Conservation (phyloP, 1,140 invertebrate genomes). For the Drosophila micromelanica region DNA sequence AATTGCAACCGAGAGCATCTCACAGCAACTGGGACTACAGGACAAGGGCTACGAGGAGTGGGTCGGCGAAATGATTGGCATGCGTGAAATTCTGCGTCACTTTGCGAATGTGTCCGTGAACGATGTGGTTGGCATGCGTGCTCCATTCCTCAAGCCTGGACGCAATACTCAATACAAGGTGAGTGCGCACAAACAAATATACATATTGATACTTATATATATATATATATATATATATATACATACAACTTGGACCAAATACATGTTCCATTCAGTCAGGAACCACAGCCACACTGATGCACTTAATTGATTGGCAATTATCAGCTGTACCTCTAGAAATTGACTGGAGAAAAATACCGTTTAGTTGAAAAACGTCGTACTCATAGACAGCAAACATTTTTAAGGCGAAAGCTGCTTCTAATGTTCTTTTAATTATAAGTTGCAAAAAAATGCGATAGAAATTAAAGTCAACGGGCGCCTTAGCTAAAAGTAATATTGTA, state of each 20-base stretch:
- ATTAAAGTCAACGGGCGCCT: no score
- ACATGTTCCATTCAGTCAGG: background rate
- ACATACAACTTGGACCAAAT: background rate
- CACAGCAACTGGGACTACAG: constrained; percentile 92
- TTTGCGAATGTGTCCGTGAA: constrained; percentile 93
- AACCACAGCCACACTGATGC: constrained; percentile 13
- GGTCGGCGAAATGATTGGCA: constrained; percentile 96
- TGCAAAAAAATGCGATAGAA: no score
- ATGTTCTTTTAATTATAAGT: no score
- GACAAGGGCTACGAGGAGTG: constrained; percentile 95
- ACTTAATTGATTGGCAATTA: constrained; percentile 49
- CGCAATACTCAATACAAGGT: constrained; percentile 96
- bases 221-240: background rate
- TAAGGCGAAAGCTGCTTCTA: no score
- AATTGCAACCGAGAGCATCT: constrained; percentile 95
- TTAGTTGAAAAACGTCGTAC: background rate
- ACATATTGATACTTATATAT: constrained; percentile 14
- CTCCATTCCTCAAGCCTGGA: constrained; percentile 95
- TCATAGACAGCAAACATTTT: background rate
- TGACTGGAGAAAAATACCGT: background rate
- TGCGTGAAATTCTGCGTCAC: constrained; percentile 93
- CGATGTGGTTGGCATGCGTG: constrained; percentile 94
- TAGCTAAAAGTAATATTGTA: no score
- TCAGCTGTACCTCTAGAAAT: constrained; percentile 16
- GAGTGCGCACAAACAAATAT: constrained; percentile 61